Conservation (phyloP, 2,113 vertebrate species). For the Centropristis striata region DNA sequence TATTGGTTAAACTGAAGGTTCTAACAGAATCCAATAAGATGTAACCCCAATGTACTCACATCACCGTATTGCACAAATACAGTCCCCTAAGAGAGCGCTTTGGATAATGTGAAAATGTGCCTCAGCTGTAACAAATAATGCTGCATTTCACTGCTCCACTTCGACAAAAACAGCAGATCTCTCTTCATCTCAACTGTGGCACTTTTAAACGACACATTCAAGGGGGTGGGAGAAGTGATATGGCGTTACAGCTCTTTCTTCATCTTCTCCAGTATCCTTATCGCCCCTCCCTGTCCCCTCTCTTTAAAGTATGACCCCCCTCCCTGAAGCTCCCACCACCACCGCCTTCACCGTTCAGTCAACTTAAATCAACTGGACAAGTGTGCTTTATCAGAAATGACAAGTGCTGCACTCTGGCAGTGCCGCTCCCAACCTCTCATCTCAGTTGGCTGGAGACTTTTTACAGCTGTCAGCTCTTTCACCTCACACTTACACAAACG, state of each 20-base stretch:
- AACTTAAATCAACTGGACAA: conserved; percentile 74
- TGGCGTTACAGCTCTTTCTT: conserved; percentile 34
- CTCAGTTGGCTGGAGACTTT: conserved; percentile 70
- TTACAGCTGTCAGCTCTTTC: conserved; percentile 77
- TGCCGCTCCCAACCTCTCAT: conserved; percentile 62
- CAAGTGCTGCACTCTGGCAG: conserved; percentile 75
- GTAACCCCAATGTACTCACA: neutral
- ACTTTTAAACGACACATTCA: conserved; percentile 41
- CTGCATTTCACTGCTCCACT: conserved; percentile 21
- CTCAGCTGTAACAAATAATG: conserved; percentile 31
- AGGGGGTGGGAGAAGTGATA: conserved; percentile 21
- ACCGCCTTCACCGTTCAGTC: conserved; percentile 60
- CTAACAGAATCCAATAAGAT: neutral
- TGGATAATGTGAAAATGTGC: conserved; percentile 8
- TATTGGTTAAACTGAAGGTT: conserved; percentile 27
- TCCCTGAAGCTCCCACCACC: neutral
- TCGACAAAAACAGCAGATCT: conserved; percentile 23
- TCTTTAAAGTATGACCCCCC: conserved; percentile 33
- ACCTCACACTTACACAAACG: conserved; percentile 63
- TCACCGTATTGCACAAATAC: conserved; percentile 1
- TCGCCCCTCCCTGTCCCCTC: conserved; percentile 14
- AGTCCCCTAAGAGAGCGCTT: neutral
- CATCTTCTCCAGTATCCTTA: conserved; percentile 27
- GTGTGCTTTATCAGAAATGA: conserved; percentile 74
- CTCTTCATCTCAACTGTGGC: conserved; percentile 43